Base-by-base conservation (phyloP, 1,140 invertebrate species). In the Doryteuthis pealeii region DNA sequence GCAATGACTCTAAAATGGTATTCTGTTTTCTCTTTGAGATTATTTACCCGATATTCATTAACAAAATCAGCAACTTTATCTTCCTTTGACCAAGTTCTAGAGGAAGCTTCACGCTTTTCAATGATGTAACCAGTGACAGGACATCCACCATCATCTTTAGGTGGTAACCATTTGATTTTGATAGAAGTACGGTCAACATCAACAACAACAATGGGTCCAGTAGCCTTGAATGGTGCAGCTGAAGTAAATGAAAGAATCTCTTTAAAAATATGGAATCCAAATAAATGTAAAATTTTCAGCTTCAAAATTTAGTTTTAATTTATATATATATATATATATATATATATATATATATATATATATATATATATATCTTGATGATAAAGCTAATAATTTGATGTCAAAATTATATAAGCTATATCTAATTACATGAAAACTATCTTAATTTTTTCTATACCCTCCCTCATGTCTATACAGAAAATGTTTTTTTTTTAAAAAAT, bases 1-100 rank as follows among this genome's bases (percentile, higher is more conserved):
- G 97, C 97, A 91, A 95, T 94, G 1, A 99, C 92, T 77, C 97
- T 90, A 90, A 99, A 99, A 80, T 96, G 90, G 83, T 99, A 99
- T 87, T 98, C 95, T 84, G 97, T 96, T 49, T 78, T 82, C 69
- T 96, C 94, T 74, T 93, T 92, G 28, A 99, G 95, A 78, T 95
- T 93, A 74, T 96, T 94, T 84, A 98, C 97, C 68, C 92, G 97
- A 78, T 96, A 93, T 92, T 62, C 40, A 15, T n/a, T 71, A 81
- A 94, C 92, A n/a, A 49, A 92, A 80, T 98, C 94, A 14, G 96
- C 94, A 32, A 83, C 76, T 31, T 77, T 80, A 31, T 78, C 78
- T 30, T 78, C 43, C 30, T 77, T 78, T 2, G 76, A 77, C 81
- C 82, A 81, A 54, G 86, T 94, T 90, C 73, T 95, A 94, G 76